Evolutionary conservation across 2,888 invertebrate species (phyloP), one percentile per base, ranked within the genome.

Genomic region (Drosophila austrosaltans): DNA sequence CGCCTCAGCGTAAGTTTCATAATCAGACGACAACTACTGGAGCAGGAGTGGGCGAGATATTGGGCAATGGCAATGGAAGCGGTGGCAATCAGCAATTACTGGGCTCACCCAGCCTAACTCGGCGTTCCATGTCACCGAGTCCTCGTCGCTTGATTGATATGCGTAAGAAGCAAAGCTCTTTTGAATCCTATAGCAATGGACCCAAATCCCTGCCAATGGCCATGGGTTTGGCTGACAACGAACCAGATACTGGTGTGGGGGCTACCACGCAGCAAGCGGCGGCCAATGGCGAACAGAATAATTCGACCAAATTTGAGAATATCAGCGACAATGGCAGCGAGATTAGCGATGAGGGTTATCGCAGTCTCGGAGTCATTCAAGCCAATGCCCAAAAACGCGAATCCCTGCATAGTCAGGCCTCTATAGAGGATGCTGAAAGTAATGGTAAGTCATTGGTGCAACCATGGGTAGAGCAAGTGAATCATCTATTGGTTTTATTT

Each of bases 271-370:
- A 2, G 44, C 44, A 2, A 30, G 39, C 32, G 54, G 32, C 20
- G 12, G 20, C 16, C 22, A 22, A 20, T n/a, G 39, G 39, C 63
- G 81, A 87, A 66, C 86, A 86, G 67, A 80, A 72, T 63, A 81
- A 25, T 7, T 53, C 73, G 8, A 90, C 78, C 76, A 92, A 93
- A 70, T 93, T 93, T 25, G 94, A 94, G 82, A 94, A 95, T 74
- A 95, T 95, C 7, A 95, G 96, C 63, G 96, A 96, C 90, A 96
- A 96, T 80, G 96, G 96, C 8, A 96, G 96, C 67, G 96, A 97
- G 91, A 96, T 96, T 28, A 96, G 96, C 30, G 97, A 97, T 91
- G 97, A 97, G 89, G 97, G 97, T 0, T 97, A 97, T 91, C 94
- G 96, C 85, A 96, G 96, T 89, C 92, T 96, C 85, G 96, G 96